These are phyloP conservation scores for Ornithoptera priamus DNA, from an alignment of 2,888 invertebrate species.

Conservation along the genomic window DNA sequence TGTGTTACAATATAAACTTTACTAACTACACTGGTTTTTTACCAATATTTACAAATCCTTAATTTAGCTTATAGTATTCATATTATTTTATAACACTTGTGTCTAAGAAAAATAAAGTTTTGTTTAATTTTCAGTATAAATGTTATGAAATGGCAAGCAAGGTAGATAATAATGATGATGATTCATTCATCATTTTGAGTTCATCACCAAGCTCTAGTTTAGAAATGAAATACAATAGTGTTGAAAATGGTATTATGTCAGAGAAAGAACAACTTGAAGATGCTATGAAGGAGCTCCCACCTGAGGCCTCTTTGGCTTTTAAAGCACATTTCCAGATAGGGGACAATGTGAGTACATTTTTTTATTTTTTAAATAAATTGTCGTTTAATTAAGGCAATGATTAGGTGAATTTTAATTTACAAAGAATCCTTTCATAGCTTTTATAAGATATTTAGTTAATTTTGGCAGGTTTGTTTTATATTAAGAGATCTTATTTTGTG, in stretches of 20 bases:
- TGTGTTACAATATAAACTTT: too few species aligned
- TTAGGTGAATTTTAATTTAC: too few species aligned
- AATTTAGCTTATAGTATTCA: too few species aligned
- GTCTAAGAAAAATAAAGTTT: not conserved
- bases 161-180: slow-evolving; percentile 59
- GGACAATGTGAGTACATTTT: slow-evolving; percentile 63
- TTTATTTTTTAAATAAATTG: too few species aligned
- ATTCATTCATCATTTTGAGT: slow-evolving; percentile 72
- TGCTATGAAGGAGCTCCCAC: slow-evolving; percentile 63
- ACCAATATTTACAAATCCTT: too few species aligned
- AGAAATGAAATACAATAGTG: slow-evolving; percentile 49
- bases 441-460: too few species aligned
- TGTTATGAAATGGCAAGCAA: slow-evolving; percentile 51
- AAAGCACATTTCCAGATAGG: slow-evolving; percentile 68
- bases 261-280: slow-evolving; percentile 61
- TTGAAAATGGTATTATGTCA: slow-evolving; percentile 42
- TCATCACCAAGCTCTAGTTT: slow-evolving; percentile 55
- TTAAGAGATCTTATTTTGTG: too few species aligned
- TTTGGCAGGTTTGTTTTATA: too few species aligned
- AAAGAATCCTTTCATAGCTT: too few species aligned
- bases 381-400: too few species aligned
- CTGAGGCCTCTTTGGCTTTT: slow-evolving; percentile 63
- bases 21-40: too few species aligned
- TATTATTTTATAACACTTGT: too few species aligned
- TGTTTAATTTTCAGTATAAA: slow-evolving; percentile 27